Evolutionary conservation across 2,888 invertebrate genomes (phyloP).

Genomic region (Ochlodes sylvanus): DNA sequence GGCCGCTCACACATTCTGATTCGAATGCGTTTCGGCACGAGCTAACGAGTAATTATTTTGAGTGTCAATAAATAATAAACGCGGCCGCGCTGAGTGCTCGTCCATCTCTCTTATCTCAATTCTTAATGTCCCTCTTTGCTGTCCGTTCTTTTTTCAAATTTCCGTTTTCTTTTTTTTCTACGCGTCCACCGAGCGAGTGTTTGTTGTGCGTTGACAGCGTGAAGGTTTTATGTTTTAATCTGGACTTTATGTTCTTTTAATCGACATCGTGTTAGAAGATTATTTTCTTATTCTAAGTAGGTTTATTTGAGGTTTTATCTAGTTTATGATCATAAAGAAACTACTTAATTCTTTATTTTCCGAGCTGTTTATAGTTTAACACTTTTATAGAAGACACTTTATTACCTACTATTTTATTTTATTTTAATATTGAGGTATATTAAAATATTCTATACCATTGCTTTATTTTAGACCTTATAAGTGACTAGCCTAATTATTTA

Average conservation of each 20-base stretch:
- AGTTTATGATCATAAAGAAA: slow-evolving; percentile 57
- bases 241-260: slow-evolving; percentile 72
- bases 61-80: slow-evolving; percentile 86
- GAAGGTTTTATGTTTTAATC: slow-evolving; percentile 84
- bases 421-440: too few relatives aligned
- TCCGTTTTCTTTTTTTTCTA: slow-evolving; percentile 73
- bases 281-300: slow-evolving; percentile 50
- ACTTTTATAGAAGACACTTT: too few relatives aligned
- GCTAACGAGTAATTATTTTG: slow-evolving; percentile 83
- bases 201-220: slow-evolving; percentile 82
- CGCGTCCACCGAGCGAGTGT: slow-evolving; percentile 67
- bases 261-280: slow-evolving; percentile 62
- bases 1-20: neutral
- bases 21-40: slow-evolving; percentile 67
- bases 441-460: too few relatives aligned
- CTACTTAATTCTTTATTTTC: neutral
- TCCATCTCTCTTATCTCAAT: slow-evolving; percentile 84
- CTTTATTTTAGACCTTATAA: too few relatives aligned
- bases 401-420: too few relatives aligned
- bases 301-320: slow-evolving; percentile 62
- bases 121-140: slow-evolving; percentile 84
- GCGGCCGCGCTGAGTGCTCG: slow-evolving; percentile 81
- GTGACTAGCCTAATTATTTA: too few relatives aligned
- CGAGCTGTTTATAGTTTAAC: neutral
- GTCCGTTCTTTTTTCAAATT: slow-evolving; percentile 71